Evolutionary conservation across 1,140 invertebrate genomes (phyloP), one percentile per base, ranked within the genome.

Genomic region (Polypedilum pembai): DNA sequence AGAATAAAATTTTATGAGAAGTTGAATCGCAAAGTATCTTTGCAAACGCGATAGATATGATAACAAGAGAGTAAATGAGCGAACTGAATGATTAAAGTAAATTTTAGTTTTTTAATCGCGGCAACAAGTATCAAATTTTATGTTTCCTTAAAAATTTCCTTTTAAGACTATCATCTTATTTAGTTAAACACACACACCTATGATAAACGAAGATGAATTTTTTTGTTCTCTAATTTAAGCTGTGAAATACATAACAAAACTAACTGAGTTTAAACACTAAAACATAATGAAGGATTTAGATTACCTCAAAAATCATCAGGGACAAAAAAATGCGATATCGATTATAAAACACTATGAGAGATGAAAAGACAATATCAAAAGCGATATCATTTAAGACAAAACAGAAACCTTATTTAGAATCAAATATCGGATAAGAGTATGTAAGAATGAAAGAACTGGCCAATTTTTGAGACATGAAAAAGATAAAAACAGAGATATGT

Each of bases 221-320:
- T 56, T 56, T 56, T 56, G 45, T 56, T 56, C 45, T 56, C 45
- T 56, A 56, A 56, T 12, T 56, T 56, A 56, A 56, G 45, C 45
- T 56, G 45, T 56, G 45, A 56, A 56, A 56, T 12, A 15, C 12
- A 56, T 56, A 45, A 45, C 15, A 45, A 45, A n/a, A 56, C 12
- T n/a, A 56, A 56, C 8, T 15, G n/a, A 15, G n/a, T n/a, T 15
- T n/a, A 56, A n/a, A 56, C 12, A n/a, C n/a, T n/a, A 56, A 12
- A 56, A 56, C 12, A 12, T 56, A 56, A 56, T n/a, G 45, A 56
- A 56, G 45, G 45, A n/a, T 56, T 56, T 56, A 56, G 45, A 56
- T 56, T 56, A 56, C 45, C 45, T 56, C 45, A 56, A 56, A 56
- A 56, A 56, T 56, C 45, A 56, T 56, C 45, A 56, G 45, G 45